These are phyloP conservation scores for Dolichoris vasculosae DNA, from an alignment of 1,140 invertebrate genomes.

Conservation along the genomic window DNA sequence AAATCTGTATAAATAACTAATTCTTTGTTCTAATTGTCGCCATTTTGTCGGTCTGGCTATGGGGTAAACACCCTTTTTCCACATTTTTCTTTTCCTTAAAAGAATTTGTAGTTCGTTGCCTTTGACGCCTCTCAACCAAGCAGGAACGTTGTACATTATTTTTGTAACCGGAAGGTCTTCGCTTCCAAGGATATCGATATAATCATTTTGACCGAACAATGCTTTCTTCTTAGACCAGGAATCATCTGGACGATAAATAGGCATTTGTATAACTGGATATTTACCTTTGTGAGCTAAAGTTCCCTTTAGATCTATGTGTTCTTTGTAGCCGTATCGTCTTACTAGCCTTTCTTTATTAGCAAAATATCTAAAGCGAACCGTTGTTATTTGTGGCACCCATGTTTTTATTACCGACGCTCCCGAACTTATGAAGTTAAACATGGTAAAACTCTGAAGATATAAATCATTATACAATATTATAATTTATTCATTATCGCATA, in stretches of 20 bases:
- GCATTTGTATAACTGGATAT: constrained; percentile 77
- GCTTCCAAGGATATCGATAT: constrained; percentile 94
- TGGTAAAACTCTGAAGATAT: constrained; percentile 49
- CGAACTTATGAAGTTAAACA: constrained; percentile 62
- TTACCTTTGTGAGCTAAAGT: constrained; percentile 78
- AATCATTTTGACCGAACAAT: constrained; percentile 96
- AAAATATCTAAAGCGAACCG: constrained; percentile 79
- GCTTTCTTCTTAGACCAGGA: constrained; percentile 85
- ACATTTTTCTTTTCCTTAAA: constrained; percentile 83
- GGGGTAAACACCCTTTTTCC: constrained; percentile 75
- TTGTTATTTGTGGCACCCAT: constrained; percentile 70
- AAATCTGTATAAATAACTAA: constrained; percentile 83
- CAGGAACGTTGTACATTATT: constrained; percentile 88
- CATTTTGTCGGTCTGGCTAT: constrained; percentile 83
- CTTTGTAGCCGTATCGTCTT: constrained; percentile 82
- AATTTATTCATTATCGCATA: neutral
- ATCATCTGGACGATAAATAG: constrained; percentile 83
- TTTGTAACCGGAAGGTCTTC: constrained; percentile 86
- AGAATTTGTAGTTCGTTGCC: constrained; percentile 89
- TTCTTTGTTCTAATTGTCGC: constrained; percentile 82
- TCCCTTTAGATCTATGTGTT: constrained; percentile 80
- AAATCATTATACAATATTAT: constrained; percentile 1
- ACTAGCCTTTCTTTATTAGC: constrained; percentile 81
- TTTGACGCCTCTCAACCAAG: constrained; percentile 87
- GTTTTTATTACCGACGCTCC: constrained; percentile 39